A percentile compares a stretch with the other conserved stretches of the same genome.
Conservation (phyloP, 1,140 invertebrate genomes). For the Drosophila sulfurigaster region DNA sequence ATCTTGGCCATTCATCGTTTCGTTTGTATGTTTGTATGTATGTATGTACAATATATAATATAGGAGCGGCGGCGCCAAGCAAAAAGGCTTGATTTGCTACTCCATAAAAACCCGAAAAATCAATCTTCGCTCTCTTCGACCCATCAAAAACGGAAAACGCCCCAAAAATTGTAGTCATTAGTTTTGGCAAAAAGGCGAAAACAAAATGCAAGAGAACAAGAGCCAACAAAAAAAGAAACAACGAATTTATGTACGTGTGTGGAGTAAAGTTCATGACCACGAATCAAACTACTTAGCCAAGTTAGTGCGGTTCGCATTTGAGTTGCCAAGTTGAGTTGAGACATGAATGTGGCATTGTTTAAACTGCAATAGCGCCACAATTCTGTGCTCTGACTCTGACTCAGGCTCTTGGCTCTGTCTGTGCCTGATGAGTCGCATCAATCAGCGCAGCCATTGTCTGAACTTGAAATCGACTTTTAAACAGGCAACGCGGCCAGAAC, state of each 20-base stretch:
- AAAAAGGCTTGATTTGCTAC: conserved; percentile 29
- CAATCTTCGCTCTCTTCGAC: conserved; percentile 51
- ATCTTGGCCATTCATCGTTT: conserved; percentile 39
- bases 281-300: conserved; percentile 66
- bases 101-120: conserved; percentile 54
- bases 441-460: conserved; percentile 75
- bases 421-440: conserved; percentile 71
- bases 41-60: conserved; percentile 28
- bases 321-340: conserved; percentile 5
- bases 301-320: conserved; percentile 28
- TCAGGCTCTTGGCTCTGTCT: conserved; percentile 13
- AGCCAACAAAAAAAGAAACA: conserved; percentile 39
- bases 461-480: conserved; percentile 79
- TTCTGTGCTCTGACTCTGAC: conserved; percentile 28
- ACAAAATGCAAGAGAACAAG: conserved; percentile 31
- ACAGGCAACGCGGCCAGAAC: conserved; percentile 41
- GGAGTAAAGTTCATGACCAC: conserved; percentile 60
- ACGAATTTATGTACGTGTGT: conserved; percentile 40
- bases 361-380: conserved; percentile 53
- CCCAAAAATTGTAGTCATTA: conserved; percentile 79
- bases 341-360: conserved; percentile 59
- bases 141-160: conserved; percentile 58
- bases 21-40: neutral
- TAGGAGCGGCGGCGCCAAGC: conserved; percentile 43
- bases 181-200: conserved; percentile 52